phyloP scores from a whole-genome alignment of 1,140 invertebrate genomes.

The Calephelis nemesis region DNA sequence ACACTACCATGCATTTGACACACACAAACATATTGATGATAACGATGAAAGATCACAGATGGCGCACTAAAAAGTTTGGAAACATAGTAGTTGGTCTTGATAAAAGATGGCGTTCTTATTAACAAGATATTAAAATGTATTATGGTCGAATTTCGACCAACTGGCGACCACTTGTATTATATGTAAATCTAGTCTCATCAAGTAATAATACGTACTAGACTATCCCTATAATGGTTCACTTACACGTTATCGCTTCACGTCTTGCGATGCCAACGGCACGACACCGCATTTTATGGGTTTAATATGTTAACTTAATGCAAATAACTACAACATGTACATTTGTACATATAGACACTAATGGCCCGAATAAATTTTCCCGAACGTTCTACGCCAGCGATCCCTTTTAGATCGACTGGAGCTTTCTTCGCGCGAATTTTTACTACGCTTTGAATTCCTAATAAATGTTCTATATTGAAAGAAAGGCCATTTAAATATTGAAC shows the following conservation, averaged over 20 bases:
- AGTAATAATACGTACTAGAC: not conserved
- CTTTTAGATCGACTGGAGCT: constrained; percentile 35
- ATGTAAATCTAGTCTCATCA: too few species aligned
- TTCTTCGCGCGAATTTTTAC: not conserved
- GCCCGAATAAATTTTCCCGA: constrained; percentile 41
- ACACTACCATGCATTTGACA: too few species aligned
- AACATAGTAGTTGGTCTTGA: too few species aligned
- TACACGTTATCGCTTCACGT: constrained; percentile 38
- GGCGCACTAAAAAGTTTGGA: too few species aligned
- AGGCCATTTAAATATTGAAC: not conserved
- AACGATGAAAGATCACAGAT: too few species aligned
- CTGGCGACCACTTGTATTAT: too few species aligned
- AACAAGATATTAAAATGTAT: too few species aligned
- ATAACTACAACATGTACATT: constrained; percentile 46
- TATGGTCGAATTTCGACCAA: too few species aligned
- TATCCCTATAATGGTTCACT: constrained; percentile 29
- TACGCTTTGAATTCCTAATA: constrained; percentile 4
- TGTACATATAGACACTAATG: constrained; percentile 41
- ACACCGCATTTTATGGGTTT: constrained; percentile 57
- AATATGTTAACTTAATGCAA: constrained; percentile 68
- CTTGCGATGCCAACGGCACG: constrained; percentile 50
- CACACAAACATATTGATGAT: too few species aligned
- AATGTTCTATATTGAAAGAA: not conserved
- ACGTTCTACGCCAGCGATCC: constrained; percentile 34
- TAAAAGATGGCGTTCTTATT: too few species aligned